Percentiles rank a stretch among this genome's conserved stretches.
Conservation (phyloP, 2,888 invertebrate genomes). For the Protonemura montana region DNA sequence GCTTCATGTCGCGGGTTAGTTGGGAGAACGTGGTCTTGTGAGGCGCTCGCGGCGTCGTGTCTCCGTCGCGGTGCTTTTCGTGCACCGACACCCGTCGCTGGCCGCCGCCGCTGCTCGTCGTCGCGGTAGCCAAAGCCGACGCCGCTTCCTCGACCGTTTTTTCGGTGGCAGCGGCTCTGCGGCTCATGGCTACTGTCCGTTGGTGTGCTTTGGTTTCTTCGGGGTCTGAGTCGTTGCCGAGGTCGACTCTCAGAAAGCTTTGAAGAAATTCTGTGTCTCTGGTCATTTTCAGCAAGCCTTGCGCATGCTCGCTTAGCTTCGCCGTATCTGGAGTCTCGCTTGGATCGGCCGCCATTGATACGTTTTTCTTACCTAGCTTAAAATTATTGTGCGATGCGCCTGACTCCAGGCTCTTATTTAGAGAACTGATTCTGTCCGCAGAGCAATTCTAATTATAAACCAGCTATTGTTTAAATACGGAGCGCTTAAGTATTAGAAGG, state of each 20-base stretch:
- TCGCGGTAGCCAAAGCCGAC: conserved; percentile 25
- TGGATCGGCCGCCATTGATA: conserved; percentile 58
- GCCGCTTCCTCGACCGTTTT: conserved; percentile 34
- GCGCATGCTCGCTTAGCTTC: conserved; percentile 57
- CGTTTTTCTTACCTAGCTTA: neutral
- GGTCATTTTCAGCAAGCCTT: conserved; percentile 71
- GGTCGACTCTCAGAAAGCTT: conserved; percentile 78
- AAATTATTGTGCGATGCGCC: too few species aligned
- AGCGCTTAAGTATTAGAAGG: too few species aligned
- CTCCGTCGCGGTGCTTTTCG: conserved; percentile 18
- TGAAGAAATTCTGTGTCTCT: conserved; percentile 79
- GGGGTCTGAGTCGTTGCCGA: conserved; percentile 61
- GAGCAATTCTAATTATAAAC: too few species aligned
- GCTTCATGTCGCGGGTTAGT: conserved; percentile 52
- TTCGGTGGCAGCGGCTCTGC: neutral
- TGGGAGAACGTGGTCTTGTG: conserved; percentile 53
- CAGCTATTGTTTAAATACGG: too few species aligned
- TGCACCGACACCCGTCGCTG: conserved; percentile 9
- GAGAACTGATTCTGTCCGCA: too few species aligned
- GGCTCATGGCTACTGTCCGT: neutral
- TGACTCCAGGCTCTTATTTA: too few species aligned
- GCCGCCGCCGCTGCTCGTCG: neutral
- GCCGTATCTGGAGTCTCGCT: conserved; percentile 8
- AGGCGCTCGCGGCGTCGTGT: conserved; percentile 44
- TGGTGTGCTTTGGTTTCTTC: conserved; percentile 2